A percentile compares a stretch with the other conserved stretches of the same genome.
Conservation (phyloP, 1,140 invertebrate species). For the Micrasema minimum region DNA sequence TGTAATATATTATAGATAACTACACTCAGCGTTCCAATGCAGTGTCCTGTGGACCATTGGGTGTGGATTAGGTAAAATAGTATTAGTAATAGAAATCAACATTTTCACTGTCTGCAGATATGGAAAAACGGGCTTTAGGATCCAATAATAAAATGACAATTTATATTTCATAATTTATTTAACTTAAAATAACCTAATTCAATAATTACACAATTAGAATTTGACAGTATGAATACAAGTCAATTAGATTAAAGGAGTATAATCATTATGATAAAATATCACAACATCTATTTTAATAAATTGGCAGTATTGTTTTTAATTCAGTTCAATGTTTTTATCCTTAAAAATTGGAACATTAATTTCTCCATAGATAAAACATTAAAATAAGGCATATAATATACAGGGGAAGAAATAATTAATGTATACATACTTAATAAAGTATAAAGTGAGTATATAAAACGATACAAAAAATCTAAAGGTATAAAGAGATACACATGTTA, state of each 20-base stretch:
- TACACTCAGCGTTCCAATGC: no score
- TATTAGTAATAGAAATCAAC: no score
- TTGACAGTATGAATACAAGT: slow-evolving; percentile 21
- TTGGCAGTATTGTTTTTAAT: slow-evolving; percentile 35
- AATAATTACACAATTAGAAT: slow-evolving; percentile 30
- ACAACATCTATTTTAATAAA: slow-evolving; percentile 32
- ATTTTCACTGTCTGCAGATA: no score
- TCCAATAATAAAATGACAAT: no score
- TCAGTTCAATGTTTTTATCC: slow-evolving; percentile 30
- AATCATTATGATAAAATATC: slow-evolving; percentile 31
- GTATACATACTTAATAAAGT: no score
- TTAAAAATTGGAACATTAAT: slow-evolving; percentile 29
- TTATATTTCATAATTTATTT: slow-evolving; percentile 38
- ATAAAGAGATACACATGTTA: neutral
- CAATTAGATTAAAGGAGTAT: slow-evolving; percentile 21
- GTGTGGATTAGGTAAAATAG: no score
- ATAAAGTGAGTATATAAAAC: slow-evolving; percentile 7
- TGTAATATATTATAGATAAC: no score
- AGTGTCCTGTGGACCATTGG: no score
- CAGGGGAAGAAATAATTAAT: slow-evolving; percentile 11
- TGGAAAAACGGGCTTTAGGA: no score
- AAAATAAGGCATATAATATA: slow-evolving; percentile 1
- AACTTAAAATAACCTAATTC: slow-evolving; percentile 21
- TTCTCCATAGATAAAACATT: neutral
- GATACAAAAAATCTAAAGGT: slow-evolving; percentile 3